Conservation (phyloP, 2,113 vertebrate species). For the Gambusia holbrooki region DNA sequence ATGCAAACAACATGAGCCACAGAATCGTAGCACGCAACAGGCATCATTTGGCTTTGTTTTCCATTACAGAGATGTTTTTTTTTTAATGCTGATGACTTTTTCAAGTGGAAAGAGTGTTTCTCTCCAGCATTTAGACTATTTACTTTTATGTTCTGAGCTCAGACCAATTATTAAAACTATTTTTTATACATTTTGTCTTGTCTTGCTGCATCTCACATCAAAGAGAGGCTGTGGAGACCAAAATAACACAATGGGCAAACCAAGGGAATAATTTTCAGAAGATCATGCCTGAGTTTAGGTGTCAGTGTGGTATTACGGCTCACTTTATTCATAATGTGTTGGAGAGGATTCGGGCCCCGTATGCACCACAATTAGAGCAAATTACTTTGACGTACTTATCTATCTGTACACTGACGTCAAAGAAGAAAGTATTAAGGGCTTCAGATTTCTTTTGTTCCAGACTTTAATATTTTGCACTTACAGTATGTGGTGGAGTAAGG, state of each 20-base stretch:
- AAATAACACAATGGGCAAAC: neutral
- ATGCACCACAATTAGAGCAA: constrained; percentile 40
- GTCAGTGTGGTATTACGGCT: neutral
- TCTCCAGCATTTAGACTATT: neutral
- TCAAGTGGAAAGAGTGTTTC: neutral
- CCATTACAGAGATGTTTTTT: neutral
- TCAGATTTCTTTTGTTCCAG: constrained; percentile 47
- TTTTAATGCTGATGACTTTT: neutral
- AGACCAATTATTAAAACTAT: neutral
- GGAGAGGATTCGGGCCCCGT: constrained; percentile 14
- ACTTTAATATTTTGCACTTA: constrained; percentile 44
- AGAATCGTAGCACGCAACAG: no score
- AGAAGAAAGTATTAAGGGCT: constrained; percentile 15
- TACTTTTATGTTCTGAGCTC: neutral
- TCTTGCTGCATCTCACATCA: constrained; percentile 3
- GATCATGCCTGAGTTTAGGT: constrained; percentile 12
- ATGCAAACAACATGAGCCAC: neutral
- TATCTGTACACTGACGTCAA: constrained; percentile 21
- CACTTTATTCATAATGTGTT: constrained; percentile 2
- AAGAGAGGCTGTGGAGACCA: constrained; percentile 3
- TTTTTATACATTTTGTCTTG: neutral
- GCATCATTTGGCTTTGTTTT: neutral
- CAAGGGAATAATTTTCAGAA: neutral
- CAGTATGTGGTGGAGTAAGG: constrained; percentile 45
- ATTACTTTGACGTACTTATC: constrained; percentile 48